Percentiles rank a stretch among this genome's conserved stretches.
phyloP scores from a whole-genome alignment of 2,797 vertebrate species.

The Lacerta bilineata region DNA sequence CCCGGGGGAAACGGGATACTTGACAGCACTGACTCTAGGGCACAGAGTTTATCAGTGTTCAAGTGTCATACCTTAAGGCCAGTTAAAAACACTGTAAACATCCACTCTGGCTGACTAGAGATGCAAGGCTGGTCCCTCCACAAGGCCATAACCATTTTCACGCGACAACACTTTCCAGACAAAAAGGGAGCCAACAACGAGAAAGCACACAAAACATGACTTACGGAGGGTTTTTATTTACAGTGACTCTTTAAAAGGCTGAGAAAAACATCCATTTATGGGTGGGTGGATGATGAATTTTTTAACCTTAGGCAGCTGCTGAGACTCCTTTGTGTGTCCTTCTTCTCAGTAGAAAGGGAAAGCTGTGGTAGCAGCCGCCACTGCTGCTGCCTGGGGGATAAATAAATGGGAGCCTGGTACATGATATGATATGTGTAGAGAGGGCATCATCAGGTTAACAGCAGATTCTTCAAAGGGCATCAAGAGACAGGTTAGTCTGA shows the following conservation, averaged over 20 bases:
- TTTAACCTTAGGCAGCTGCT: slow-evolving; percentile 22
- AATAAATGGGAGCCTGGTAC: slow-evolving; percentile 4
- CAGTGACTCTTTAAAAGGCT: not conserved
- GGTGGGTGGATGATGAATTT: slow-evolving; percentile 4
- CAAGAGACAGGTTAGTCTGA: not conserved
- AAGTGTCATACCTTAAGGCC: not conserved
- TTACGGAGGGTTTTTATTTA: not conserved
- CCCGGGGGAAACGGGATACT: no score
- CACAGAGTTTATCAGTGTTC: not conserved
- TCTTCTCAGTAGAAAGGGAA: not conserved
- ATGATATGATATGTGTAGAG: not conserved
- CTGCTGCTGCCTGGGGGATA: not conserved
- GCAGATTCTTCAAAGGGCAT: not conserved
- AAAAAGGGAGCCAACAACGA: slow-evolving; percentile 21
- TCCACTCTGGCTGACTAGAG: not conserved
- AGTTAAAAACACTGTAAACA: not conserved
- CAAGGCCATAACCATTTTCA: not conserved
- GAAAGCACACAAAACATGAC: slow-evolving; percentile 30
- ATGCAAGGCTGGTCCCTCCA: not conserved
- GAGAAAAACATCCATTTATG: slow-evolving; percentile 3
- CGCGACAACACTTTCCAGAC: not conserved
- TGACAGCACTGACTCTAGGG: not conserved
- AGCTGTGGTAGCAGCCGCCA: not conserved
- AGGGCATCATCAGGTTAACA: slow-evolving; percentile 17
- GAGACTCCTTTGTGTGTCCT: slow-evolving; percentile 19